phyloP scores from a whole-genome alignment of 2,113 vertebrate genomes.

The Melanocharis versteri region DNA sequence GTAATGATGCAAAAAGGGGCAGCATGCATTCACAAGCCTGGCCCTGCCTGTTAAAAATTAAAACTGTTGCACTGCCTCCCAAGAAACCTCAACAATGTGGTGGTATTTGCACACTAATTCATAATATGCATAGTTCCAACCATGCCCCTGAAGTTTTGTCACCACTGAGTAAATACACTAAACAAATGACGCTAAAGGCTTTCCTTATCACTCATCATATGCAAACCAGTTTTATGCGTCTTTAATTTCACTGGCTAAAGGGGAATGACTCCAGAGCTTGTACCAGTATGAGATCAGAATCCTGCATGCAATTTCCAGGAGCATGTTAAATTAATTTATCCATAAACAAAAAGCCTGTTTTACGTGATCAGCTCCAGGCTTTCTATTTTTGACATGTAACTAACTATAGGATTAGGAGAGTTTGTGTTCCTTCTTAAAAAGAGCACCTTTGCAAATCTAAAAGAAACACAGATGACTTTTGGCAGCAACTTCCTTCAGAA shows the following conservation, averaged over 20 bases:
- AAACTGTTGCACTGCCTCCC: neutral
- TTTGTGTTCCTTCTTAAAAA: neutral
- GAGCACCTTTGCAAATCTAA: neutral
- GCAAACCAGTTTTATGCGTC: neutral
- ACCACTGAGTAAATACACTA: neutral
- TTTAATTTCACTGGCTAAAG: constrained; percentile 1
- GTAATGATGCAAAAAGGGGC: neutral
- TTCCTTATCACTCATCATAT: neutral
- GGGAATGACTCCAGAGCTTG: neutral
- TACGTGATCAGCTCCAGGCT: neutral
- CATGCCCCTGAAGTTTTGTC: neutral
- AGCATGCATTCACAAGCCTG: neutral
- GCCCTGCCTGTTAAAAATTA: neutral
- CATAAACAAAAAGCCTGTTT: neutral
- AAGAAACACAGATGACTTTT: neutral
- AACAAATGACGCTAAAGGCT: neutral
- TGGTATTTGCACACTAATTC: neutral
- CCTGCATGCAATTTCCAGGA: neutral
- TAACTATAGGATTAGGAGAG: neutral
- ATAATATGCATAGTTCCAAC: neutral
- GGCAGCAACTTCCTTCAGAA: neutral
- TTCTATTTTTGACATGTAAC: neutral
- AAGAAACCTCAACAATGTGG: neutral
- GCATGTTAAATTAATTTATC: neutral
- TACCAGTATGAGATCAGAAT: neutral